These are phyloP conservation scores for Cataglyphis hispanica DNA, from an alignment of 1,140 invertebrate species.

Conservation along the genomic window DNA sequence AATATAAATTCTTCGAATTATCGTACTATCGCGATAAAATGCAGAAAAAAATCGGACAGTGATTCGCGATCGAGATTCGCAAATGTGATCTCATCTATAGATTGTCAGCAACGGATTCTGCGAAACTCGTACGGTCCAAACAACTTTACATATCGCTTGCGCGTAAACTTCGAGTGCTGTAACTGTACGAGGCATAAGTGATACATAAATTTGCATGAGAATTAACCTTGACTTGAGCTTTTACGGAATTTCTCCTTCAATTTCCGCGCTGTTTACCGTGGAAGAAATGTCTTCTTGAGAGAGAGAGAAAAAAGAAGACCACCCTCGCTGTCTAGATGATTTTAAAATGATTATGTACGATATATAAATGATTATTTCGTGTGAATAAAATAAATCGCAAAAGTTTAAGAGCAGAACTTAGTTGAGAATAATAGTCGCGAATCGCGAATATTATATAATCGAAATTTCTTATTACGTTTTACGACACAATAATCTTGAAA, in stretches of 20 bases:
- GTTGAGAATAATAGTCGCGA: background rate
- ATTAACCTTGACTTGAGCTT: background rate
- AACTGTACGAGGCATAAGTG: slow-evolving; percentile 41
- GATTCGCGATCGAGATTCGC: background rate
- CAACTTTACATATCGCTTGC: background rate
- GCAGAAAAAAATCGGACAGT: background rate
- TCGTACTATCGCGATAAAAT: background rate
- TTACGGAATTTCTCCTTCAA: slow-evolving; percentile 28
- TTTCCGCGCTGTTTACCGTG: background rate
- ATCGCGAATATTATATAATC: background rate
- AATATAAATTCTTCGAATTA: background rate
- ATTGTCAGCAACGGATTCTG: slow-evolving; percentile 13
- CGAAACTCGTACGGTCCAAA: slow-evolving; percentile 2
- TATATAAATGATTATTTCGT: background rate
- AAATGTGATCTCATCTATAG: background rate
- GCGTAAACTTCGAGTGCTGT: slow-evolving; percentile 6
- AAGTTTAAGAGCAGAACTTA: background rate
- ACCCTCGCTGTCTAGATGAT: background rate
- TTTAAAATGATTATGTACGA: too few relatives aligned
- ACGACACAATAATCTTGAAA: too few relatives aligned
- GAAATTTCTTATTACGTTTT: too few relatives aligned
- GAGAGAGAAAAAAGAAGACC: background rate
- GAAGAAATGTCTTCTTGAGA: background rate
- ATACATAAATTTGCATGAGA: slow-evolving; percentile 57
- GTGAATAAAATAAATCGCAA: background rate